These are phyloP conservation scores for Cataglyphis altisquamis DNA, from an alignment of 2,888 invertebrate species.

Conservation along the genomic window DNA sequence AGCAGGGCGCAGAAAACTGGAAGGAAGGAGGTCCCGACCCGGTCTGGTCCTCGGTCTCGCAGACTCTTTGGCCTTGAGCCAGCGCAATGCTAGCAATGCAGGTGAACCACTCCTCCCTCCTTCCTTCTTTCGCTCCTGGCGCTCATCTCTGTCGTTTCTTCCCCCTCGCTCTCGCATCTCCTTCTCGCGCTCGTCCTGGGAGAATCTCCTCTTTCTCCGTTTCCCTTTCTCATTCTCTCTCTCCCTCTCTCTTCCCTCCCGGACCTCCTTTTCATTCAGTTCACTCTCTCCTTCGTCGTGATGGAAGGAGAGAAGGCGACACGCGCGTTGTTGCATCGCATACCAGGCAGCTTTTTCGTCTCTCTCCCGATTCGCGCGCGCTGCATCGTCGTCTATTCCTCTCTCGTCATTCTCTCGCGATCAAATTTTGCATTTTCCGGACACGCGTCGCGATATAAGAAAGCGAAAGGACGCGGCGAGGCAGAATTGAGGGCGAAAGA, in stretches of 20 bases:
- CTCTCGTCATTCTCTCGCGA: neutral
- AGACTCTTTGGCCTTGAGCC: constrained; percentile 85
- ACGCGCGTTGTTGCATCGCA: constrained; percentile 70
- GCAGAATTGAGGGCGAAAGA: constrained; percentile 28
- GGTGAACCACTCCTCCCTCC: constrained; percentile 85
- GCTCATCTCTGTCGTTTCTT: constrained; percentile 49
- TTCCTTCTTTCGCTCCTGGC: constrained; percentile 72
- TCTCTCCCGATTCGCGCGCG: neutral
- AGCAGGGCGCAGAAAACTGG: constrained; percentile 80
- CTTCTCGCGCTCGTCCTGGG: constrained; percentile 39
- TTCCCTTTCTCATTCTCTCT: constrained; percentile 38
- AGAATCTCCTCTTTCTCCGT: constrained; percentile 60
- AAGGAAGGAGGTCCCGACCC: constrained; percentile 84
- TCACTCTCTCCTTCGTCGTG: constrained; percentile 81
- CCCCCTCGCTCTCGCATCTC: constrained; percentile 25
- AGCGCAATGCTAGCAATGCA: constrained; percentile 86
- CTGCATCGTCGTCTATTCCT: constrained; percentile 10
- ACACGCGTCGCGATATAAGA: constrained; percentile 12
- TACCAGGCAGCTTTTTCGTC: constrained; percentile 73
- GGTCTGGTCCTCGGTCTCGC: constrained; percentile 84
- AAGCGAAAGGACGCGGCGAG: constrained; percentile 6
- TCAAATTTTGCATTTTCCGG: constrained; percentile 41
- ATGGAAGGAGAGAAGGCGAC: constrained; percentile 73
- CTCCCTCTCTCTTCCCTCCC: constrained; percentile 54
- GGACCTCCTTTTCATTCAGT: constrained; percentile 79